Evolutionary conservation across 2,888 invertebrate genomes (phyloP), one percentile per base, ranked within the genome.

Genomic region (Amphiduros pacificus): DNA sequence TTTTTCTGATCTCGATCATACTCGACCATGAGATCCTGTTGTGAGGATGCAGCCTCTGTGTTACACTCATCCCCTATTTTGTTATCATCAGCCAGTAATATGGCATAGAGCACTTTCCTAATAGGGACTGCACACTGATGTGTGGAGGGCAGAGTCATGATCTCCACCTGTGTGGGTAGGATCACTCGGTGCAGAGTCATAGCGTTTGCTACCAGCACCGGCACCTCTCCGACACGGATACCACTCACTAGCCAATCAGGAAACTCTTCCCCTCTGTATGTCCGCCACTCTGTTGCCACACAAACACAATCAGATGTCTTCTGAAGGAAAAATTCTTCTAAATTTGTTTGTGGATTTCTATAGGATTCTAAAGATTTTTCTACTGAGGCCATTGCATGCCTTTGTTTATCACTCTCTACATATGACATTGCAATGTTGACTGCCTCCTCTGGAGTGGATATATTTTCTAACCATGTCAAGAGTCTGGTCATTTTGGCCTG

Each of bases 401-500:
- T 48, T 17, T 66, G 61, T 59, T 66, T 60, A 1, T 77, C 59
- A 5, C 66, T 60, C 3, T 73, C 64, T 29, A 73, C 66, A n/a
- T n/a, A n/a, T n/a, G n/a, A n/a, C n/a, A n/a, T n/a, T n/a, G n/a
- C n/a, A n/a, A n/a, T n/a, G n/a, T n/a, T n/a, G n/a, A n/a, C n/a
- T 26, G 70, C 66, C 1, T 67, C 71, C 44, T 68, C 69, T 29
- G 72, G 71, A 14, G 73, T 64, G 55, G 67, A 71, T 77, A 90
- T 89, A 73, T 88, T 86, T 71, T 88, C 87, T 1, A 94, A 76
- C 93, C 94, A 94, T 61, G 87, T 85, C 3, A 94, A 85, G 5
- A 91, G 84, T 2, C 87, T 87, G 66, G 87, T 86, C 67, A 94
- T 91, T 20, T 36, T 49, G 14, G 31, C 22, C 4, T 36, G 36